Evolutionary conservation across 2,888 invertebrate genomes (phyloP).

Genomic region (Volucella inanis): DNA sequence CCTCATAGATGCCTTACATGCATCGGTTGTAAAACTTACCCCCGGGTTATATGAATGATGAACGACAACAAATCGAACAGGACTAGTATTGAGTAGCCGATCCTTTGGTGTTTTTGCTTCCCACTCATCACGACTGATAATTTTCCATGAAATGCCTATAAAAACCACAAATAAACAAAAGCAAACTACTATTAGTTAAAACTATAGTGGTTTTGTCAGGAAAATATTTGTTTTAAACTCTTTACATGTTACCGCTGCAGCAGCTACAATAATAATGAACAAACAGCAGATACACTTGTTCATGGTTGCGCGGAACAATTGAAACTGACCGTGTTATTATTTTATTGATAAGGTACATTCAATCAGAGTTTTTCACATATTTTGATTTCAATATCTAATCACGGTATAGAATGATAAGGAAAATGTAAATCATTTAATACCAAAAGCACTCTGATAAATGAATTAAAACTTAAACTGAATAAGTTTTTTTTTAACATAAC

Average conservation of each 20-base stretch:
- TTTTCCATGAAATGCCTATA: conserved; percentile 65
- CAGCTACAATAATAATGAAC: conserved; percentile 34
- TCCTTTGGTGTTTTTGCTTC: conserved; percentile 83
- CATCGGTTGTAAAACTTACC: conserved; percentile 84
- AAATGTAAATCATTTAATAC: neutral
- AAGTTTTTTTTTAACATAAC: too few species aligned
- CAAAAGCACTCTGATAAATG: neutral
- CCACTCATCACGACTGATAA: conserved; percentile 84
- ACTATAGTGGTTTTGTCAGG: conserved; percentile 29
- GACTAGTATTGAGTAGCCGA: conserved; percentile 81
- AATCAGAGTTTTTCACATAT: conserved; percentile 8
- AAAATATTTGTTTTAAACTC: conserved; percentile 43
- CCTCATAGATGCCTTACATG: conserved; percentile 85
- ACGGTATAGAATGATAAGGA: conserved; percentile 46
- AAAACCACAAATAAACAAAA: conserved; percentile 64
- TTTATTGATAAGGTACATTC: conserved; percentile 3
- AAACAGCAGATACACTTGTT: conserved; percentile 63
- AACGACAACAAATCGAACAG: conserved; percentile 86
- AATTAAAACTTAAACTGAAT: too few species aligned
- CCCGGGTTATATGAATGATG: conserved; percentile 87
- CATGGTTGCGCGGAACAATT: conserved; percentile 57
- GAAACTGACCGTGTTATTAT: conserved; percentile 46
- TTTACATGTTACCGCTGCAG: conserved; percentile 62
- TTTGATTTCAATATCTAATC: conserved; percentile 65
- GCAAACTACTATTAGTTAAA: conserved; percentile 65